A percentile compares a stretch with the other conserved stretches of the same genome.
Evolutionary conservation across 2,113 vertebrate genomes (phyloP).

Genomic region (Antechinus flavipes): DNA sequence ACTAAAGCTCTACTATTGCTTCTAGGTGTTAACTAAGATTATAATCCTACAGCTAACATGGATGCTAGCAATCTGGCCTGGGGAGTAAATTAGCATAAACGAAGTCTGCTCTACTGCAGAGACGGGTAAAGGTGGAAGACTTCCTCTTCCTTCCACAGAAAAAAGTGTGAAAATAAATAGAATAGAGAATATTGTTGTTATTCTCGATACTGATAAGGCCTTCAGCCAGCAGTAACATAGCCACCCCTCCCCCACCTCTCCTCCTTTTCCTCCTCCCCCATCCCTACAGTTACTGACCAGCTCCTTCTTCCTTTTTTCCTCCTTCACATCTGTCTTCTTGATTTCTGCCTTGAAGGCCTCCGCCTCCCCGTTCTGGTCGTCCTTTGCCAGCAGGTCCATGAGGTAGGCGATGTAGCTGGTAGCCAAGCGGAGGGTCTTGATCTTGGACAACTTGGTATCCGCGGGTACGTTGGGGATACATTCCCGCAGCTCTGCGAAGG

Average conservation of each 20-base stretch:
- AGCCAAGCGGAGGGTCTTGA: conserved; percentile 96
- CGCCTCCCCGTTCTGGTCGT: conserved; percentile 96
- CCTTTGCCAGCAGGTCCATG: conserved; percentile 99
- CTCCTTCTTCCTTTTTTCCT: conserved; percentile 97
- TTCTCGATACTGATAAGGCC: not conserved
- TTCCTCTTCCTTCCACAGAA: not conserved
- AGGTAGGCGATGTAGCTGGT: conserved; percentile 99
- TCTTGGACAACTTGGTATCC: conserved; percentile 98
- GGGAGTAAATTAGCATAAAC: not conserved
- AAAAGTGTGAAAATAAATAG: not conserved
- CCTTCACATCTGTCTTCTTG: conserved; percentile 96
- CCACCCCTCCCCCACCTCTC: not conserved
- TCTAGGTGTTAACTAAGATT: not conserved
- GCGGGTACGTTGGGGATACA: conserved; percentile 98
- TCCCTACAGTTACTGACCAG: conserved; percentile 87
- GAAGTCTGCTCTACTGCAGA: not conserved
- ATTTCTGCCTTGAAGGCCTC: conserved; percentile 99
- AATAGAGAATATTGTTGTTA: not conserved
- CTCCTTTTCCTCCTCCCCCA: not conserved
- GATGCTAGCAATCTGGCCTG: not conserved
- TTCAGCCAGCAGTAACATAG: not conserved
- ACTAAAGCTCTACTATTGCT: not conserved
- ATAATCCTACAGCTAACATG: not conserved
- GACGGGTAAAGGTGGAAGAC: not conserved
- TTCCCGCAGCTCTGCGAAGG: conserved; percentile 96